Base-by-base conservation (phyloP, 2,888 invertebrate species). In the Hemicrepidius hirtus region DNA sequence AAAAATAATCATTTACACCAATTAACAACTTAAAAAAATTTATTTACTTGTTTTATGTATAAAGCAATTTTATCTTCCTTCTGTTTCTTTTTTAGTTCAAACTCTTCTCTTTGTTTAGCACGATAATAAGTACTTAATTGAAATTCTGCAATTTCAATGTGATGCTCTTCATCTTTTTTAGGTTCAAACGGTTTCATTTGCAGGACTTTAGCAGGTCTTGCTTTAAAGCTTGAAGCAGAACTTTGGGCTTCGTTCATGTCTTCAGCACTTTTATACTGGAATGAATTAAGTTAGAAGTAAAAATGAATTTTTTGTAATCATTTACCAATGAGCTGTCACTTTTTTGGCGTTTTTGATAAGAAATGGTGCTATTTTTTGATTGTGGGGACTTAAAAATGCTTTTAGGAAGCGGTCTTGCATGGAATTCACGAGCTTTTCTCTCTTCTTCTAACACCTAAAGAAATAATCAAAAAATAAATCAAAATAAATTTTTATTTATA, bases 151-250 rank as follows among this genome's bases (percentile, higher is more conserved):
- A 87, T 80, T 81, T 87, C 88, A 0, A 87, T 78, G 5, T 88
- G 74, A 1, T 89, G 87, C 35, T 86, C 84, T 18, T 86, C 84
- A 16, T 87, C 84, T 66, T 88, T 87, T 24, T 89, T 86, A 3
- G 93, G 92, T 65, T 90, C 88, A 80, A 93, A 93, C 0, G 93
- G 93, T 78, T 91, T 88, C 78, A 90, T 90, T 59, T 89, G 87
- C 0, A 93, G 84, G 2, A 93, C 92, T n/a, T 82, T 83, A 0
- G 91, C 87, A 20, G 91, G 90, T 60, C 87, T 87, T 0, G 94
- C 93, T 84, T 91, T 91, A 85, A 93, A 93, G 3, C 0, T 5
- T 16, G 50, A 13, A n/a, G 24, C 79, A 76, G 37, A n/a, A 32
- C 28, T 53, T 20, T 81, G 80, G 66, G 32, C 9, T 32, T 32